Evolutionary conservation across 2,113 vertebrate species (phyloP), one percentile per base, ranked within the genome.

Genomic region (Macquaria ambigua): DNA sequence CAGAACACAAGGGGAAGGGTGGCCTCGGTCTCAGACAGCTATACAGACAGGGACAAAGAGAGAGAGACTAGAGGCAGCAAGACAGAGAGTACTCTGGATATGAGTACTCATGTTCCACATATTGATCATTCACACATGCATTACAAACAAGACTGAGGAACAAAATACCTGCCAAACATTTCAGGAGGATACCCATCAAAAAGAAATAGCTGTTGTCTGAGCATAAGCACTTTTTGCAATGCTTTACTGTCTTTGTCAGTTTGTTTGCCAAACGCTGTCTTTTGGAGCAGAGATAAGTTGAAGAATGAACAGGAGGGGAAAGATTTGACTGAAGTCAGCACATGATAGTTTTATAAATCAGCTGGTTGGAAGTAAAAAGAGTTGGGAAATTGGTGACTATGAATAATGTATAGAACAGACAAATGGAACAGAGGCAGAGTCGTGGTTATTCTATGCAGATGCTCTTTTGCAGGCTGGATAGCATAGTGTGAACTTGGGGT

Each of bases 261-360:
- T 81, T 43, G 31, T 73, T 73, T 82, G 63, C 50, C 59, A 66
- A 69, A 81, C 6, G 11, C n/a, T 53, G 41, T 61, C 52, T 73
- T 48, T 21, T 23, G 25, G 7, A 79, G 82, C 58, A 39, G 50
- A 74, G 71, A 83, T 71, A 74, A 74, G 31, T 4, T 53, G 64
- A 58, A 59, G 28, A 87, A 70, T 12, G 4, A 77, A 28, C 3
- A 34, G 39, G 18, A 12, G 10, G 50, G 43, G 39, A 56, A 28
- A 63, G 61, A 81, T 67, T 28, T 9, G 50, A 77, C 69, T 63
- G 31, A 80, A 73, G 69, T 83, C 58, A 62, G 77, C 89, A 79
- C 82, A 82, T 75, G 78, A 74, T 79, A 58, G 64, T 88, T 90
- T 92, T 84, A 89, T 90, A 91, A 91, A 89, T 90, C 79, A 83